These are phyloP conservation scores for Hemicentrotus pulcherrimus DNA, from an alignment of 35 echinoderm and acorn worm genomes.

Conservation along the genomic window DNA sequence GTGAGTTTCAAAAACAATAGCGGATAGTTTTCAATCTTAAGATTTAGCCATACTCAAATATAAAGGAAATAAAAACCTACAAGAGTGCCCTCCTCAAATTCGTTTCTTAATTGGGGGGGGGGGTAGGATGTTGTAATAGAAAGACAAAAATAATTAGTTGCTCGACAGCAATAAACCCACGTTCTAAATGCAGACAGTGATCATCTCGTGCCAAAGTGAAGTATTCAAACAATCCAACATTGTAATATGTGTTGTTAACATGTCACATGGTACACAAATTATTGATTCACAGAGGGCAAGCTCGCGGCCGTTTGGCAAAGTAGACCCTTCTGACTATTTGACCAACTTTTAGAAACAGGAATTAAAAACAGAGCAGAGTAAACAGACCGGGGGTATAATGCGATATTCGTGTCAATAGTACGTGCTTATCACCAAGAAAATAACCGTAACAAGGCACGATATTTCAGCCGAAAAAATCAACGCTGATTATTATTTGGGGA, in stretches of 20 bases:
- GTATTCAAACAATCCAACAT: background rate
- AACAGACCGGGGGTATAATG: background rate
- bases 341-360: background rate
- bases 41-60: too few relatives aligned
- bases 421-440: background rate
- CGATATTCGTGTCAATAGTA: conserved; percentile 3
- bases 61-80: too few relatives aligned
- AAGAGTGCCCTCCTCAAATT: too few relatives aligned
- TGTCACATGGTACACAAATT: background rate
- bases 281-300: background rate
- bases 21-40: too few relatives aligned
- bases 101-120: too few relatives aligned
- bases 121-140: too few relatives aligned
- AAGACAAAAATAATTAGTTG: background rate
- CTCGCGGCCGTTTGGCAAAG: background rate
- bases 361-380: background rate
- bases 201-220: background rate
- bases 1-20: too few relatives aligned
- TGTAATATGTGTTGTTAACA: background rate
- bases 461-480: background rate
- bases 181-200: background rate
- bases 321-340: background rate
- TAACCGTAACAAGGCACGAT: background rate
- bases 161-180: background rate
- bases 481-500: background rate